Conservation (phyloP, 2,888 invertebrate species). For the Drosophila austrosaltans region DNA sequence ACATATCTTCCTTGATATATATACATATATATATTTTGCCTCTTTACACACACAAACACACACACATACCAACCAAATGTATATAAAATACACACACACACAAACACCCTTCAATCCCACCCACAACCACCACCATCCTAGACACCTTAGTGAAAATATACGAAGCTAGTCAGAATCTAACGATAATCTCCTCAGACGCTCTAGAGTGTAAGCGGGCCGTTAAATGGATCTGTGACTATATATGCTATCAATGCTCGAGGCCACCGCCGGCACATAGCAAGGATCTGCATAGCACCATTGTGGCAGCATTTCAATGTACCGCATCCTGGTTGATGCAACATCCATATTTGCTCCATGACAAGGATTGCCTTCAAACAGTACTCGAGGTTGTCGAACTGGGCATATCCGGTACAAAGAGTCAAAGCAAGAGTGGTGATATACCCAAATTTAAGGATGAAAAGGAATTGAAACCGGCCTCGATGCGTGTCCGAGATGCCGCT, state of each 20-base stretch:
- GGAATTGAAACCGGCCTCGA: constrained; percentile 97
- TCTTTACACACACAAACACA: constrained; percentile 29
- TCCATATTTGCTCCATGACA: constrained; percentile 94
- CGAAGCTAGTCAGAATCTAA: constrained; percentile 83
- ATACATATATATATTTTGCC: constrained; percentile 42
- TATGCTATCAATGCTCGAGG: constrained; percentile 96
- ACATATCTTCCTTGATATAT: constrained; percentile 12
- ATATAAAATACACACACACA: constrained; percentile 23
- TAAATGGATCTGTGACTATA: constrained; percentile 99
- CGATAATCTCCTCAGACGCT: constrained; percentile 88
- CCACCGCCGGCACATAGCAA: constrained; percentile 97
- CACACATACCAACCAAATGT: constrained; percentile 18
- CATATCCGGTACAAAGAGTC: constrained; percentile 96
- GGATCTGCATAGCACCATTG: constrained; percentile 96
- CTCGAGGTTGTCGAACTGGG: constrained; percentile 98
- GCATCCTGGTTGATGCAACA: constrained; percentile 96
- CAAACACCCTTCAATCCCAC: constrained; percentile 20
- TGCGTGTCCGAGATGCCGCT: constrained; percentile 98
- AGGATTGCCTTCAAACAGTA: constrained; percentile 95
- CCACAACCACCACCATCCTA: constrained; percentile 57
- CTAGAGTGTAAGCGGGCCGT: constrained; percentile 96
- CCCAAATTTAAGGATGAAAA: constrained; percentile 98
- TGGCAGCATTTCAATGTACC: constrained; percentile 95
- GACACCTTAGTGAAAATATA: constrained; percentile 83
- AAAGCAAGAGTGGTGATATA: constrained; percentile 93